phyloP scores from a whole-genome alignment of 2,888 invertebrate genomes.

The Geotrupes spiniger region DNA sequence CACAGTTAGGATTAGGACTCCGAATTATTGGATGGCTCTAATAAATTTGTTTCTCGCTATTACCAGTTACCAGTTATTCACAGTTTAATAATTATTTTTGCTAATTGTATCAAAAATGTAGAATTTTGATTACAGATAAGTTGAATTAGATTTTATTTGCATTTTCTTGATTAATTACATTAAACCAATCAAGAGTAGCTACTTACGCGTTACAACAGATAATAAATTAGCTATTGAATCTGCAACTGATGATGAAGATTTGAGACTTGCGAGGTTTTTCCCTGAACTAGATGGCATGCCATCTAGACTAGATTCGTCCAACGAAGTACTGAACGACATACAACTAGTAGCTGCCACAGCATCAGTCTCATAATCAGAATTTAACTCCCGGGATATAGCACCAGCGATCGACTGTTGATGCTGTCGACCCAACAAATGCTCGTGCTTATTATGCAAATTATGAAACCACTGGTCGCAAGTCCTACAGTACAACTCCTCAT shows the following conservation, averaged over 20 bases:
- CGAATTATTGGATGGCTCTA: too few species aligned
- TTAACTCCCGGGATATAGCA: slow-evolving; percentile 46
- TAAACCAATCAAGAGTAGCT: neutral
- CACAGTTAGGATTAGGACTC: too few species aligned
- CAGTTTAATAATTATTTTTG: too few species aligned
- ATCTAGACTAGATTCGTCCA: slow-evolving; percentile 50
- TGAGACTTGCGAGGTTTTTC: slow-evolving; percentile 13
- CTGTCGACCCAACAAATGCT: slow-evolving; percentile 57
- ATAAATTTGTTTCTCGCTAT: too few species aligned
- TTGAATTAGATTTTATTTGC: too few species aligned
- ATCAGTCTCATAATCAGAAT: slow-evolving; percentile 34
- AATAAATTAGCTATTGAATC: slow-evolving; percentile 46
- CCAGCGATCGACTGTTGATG: slow-evolving; percentile 53
- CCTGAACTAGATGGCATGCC: slow-evolving; percentile 34
- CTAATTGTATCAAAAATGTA: too few species aligned
- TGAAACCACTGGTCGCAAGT: slow-evolving; percentile 60
- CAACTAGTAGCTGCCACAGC: slow-evolving; percentile 25
- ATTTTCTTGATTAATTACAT: slow-evolving; percentile 6
- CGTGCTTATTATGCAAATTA: slow-evolving; percentile 58
- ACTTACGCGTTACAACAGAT: slow-evolving; percentile 43
- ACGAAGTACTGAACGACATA: slow-evolving; percentile 39
- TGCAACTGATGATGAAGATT: slow-evolving; percentile 34
- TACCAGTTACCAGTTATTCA: too few species aligned
- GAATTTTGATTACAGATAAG: too few species aligned
- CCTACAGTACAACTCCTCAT: slow-evolving; percentile 57